Evolutionary conservation across 1,140 invertebrate genomes (phyloP), one percentile per base, ranked within the genome.

Genomic region (Odontomachus brunneus): DNA sequence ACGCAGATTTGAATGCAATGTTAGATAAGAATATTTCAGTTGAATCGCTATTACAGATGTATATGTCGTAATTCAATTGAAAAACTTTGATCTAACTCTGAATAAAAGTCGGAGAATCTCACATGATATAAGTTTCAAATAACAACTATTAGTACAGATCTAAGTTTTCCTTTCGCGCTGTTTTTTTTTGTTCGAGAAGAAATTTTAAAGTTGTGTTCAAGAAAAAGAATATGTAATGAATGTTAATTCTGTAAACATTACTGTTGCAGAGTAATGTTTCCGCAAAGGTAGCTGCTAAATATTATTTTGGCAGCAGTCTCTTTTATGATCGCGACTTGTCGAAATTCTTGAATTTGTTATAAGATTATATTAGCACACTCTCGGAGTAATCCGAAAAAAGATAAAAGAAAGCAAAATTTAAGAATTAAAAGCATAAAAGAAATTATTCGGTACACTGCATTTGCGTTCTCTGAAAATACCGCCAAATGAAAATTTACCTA

Each of bases 331-430:
- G 9, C 33, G n/a, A 63, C 24, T 78, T 62, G 65, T 19, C 19
- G n/a, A 33, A 19, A 65, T n/a, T 74, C 22, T 38, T 38, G 15
- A 14, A 72, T 81, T 72, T 48, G 49, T 72, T 19, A 9, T 24
- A 75, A 69, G 19, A 57, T n/a, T n/a, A n/a, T 26, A 48, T 66
- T 0, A 69, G 26, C 60, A 22, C 53, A 44, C 14, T 19, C 33
- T 84, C 17, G 7, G 49, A 85, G 22, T 82, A 12, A 82, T 53
- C 63, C 59, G 49, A n/a, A 17, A n/a, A 62, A 11, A 82, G 24
- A 15, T 74, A 82, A 24, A 51, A 59, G 69, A 24, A 3, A 38
- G 60, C 7, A 19, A 60, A 7, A 26, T 63, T 48, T 83, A 82
- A n/a, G 2, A 2, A 5, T 53, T 5, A 49, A 62, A 24, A 12